Evolutionary conservation across 2,797 vertebrate species (phyloP), one percentile per base, ranked within the genome.

Genomic region (Oceanodroma leucorhoa): DNA sequence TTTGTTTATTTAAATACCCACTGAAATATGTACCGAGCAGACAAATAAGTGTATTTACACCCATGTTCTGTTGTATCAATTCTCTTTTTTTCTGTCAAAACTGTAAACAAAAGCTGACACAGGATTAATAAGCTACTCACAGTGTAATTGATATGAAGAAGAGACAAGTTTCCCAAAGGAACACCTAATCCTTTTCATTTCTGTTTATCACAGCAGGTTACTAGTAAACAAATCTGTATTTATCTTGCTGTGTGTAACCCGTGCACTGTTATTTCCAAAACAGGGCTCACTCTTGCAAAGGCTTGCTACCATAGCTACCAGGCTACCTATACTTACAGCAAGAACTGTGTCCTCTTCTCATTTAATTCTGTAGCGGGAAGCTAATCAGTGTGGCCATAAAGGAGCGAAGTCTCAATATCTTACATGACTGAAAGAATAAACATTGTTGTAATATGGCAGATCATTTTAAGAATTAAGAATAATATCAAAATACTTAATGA

Each of bases 241-340:
- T 91, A 77, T 88, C 91, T 91, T 93, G 58, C 51, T 82, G 57
- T 66, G 5, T 14, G 29, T 78, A 83, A 94, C 80, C 76, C 66
- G 54, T 76, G 83, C 48, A 57, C 58, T 66, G 21, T 40, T 90
- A 60, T 57, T 91, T 90, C 46, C 53, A 48, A 73, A 94, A 38
- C 60, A 90, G 46, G 46, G 6, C 43, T 91, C 15, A 7, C 41
- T 71, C 72, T 41, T 40, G 67, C 76, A 81, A 81, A 71, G 36
- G 8, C 62, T 93, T 76, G 85, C 89, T 94, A 24, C 95, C 94
- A 91, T 76, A 94, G 89, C 82, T 91, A 94, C 89, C 65, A 75
- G 62, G 54, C 38, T 90, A 84, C 58, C 24, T 55, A 11, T 48
- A 55, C 21, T 23, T 58, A 14, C 0, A 57, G 36, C 15, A 48